These are phyloP conservation scores for Epsilonema sp. DNA, from an alignment of 2,888 invertebrate species.

Conservation along the genomic window DNA sequence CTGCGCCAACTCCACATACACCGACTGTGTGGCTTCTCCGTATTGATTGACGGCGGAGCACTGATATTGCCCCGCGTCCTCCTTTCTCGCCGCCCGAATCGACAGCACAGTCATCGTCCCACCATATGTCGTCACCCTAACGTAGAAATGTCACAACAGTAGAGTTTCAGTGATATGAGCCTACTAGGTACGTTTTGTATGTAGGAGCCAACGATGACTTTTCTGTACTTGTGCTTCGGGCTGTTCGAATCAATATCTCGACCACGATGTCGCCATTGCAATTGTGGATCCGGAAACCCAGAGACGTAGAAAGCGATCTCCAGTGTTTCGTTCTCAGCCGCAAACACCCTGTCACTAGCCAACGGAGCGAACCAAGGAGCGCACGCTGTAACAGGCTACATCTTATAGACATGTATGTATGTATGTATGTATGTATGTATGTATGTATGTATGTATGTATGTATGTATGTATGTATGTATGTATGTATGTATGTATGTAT, in stretches of 20 bases:
- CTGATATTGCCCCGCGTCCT: constrained; percentile 81
- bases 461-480: no score
- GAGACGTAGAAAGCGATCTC: constrained; percentile 82
- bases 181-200: no score
- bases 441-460: no score
- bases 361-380: constrained; percentile 54
- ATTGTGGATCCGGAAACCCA: constrained; percentile 83
- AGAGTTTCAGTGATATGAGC: no score
- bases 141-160: no score
- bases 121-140: constrained; percentile 10
- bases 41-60: constrained; percentile 82
- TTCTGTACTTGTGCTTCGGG: no score
- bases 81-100: constrained; percentile 35
- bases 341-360: constrained; percentile 55
- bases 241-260: constrained; percentile 21
- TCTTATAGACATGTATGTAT: no score
- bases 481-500: no score
- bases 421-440: no score
- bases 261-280: constrained; percentile 44
- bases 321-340: constrained; percentile 69
- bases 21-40: constrained; percentile 69
- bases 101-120: constrained; percentile 28
- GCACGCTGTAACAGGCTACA: constrained; percentile 19
- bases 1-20: constrained; percentile 68
- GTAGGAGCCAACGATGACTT: no score